phyloP scores from a whole-genome alignment of 2,888 invertebrate genomes.

The Acrocyrtus sp. region DNA sequence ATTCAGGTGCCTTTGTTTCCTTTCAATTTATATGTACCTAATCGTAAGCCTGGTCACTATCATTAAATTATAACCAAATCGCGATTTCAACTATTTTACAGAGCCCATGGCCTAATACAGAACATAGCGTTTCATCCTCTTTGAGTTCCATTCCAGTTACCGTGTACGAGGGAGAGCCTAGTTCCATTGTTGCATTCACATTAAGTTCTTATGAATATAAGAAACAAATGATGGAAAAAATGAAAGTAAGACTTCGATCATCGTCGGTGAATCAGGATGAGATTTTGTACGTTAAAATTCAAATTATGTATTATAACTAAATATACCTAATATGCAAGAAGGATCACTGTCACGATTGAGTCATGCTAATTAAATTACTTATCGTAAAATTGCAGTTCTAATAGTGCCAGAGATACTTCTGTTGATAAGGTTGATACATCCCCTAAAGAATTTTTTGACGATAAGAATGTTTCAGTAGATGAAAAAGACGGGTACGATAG shows the following conservation, averaged over 20 bases:
- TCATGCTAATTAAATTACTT: no score
- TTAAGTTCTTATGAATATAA: constrained; percentile 79
- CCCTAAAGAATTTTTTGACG: constrained; percentile 28
- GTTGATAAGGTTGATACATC: constrained; percentile 26
- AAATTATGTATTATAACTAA: no score
- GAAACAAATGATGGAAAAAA: constrained; percentile 42
- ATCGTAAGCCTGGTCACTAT: neutral
- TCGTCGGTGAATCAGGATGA: constrained; percentile 19
- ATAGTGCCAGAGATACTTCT: constrained; percentile 16
- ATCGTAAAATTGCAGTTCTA: constrained; percentile 8
- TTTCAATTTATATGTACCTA: neutral
- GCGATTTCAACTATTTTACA: constrained; percentile 66
- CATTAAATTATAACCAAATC: no score
- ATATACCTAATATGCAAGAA: no score
- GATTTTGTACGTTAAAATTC: constrained; percentile 9
- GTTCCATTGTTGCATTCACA: constrained; percentile 87
- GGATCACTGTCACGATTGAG: no score
- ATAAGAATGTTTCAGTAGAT: constrained; percentile 18
- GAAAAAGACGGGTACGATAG: constrained; percentile 43
- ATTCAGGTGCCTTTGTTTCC: constrained; percentile 68
- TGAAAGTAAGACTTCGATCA: constrained; percentile 27
- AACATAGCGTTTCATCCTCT: constrained; percentile 71
- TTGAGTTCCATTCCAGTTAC: constrained; percentile 67
- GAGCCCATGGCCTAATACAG: constrained; percentile 74
- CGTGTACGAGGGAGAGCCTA: constrained; percentile 82